Percentiles rank a stretch among this genome's conserved stretches.
These are phyloP conservation scores for Cervus canadensis DNA, from an alignment of 2,113 vertebrate species.

Conservation along the genomic window DNA sequence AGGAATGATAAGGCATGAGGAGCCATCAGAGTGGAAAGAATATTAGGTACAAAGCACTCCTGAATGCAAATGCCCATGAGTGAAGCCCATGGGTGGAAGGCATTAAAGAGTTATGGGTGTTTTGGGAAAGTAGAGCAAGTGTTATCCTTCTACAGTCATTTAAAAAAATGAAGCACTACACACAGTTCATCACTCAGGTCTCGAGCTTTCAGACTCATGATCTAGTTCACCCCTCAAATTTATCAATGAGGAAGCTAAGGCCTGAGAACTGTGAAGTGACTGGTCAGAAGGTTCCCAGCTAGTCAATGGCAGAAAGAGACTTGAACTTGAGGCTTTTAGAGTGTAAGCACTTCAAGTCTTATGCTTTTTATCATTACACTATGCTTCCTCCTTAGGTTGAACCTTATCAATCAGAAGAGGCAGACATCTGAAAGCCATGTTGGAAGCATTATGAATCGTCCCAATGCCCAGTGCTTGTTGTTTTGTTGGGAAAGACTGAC, in stretches of 20 bases:
- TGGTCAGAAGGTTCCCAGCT: neutral
- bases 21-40: neutral
- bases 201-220: neutral
- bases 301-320: neutral
- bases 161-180: neutral
- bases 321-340: neutral
- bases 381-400: neutral
- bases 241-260: neutral
- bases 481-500: neutral
- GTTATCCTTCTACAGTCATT: neutral
- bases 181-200: neutral
- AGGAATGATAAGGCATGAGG: neutral
- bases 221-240: constrained; percentile 5
- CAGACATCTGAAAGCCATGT: neutral
- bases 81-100: neutral
- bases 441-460: neutral
- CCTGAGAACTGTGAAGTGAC: neutral
- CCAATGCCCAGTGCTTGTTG: neutral
- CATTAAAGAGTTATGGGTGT: neutral
- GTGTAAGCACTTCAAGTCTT: neutral
- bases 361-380: neutral
- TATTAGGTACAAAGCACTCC: neutral
- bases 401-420: neutral
- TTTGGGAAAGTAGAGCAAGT: neutral
- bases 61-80: neutral